Conservation (phyloP, 2,888 invertebrate genomes). For the Cylloceria caligata region DNA sequence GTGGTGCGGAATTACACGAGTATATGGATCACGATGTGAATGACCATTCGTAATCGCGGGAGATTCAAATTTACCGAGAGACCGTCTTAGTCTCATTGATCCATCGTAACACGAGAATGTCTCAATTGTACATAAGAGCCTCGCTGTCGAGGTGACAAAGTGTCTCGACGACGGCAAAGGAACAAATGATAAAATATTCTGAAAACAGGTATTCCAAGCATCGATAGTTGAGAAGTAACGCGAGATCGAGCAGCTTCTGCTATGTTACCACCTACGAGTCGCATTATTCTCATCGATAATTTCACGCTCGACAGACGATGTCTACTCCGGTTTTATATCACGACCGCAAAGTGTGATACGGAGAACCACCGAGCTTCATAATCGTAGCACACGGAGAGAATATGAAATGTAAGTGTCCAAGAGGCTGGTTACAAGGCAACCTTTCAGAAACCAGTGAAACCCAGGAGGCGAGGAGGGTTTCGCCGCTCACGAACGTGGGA, state of each 20-base stretch:
- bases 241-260: conserved; percentile 21
- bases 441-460: conserved; percentile 37
- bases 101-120: background rate
- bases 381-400: conserved; percentile 1
- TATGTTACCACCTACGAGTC: conserved; percentile 5
- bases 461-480: conserved; percentile 15
- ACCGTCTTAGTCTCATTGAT: conserved; percentile 1
- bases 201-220: conserved; percentile 1
- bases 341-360: conserved; percentile 56
- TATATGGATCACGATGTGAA: conserved; percentile 78
- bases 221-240: conserved; percentile 24
- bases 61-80: conserved; percentile 75
- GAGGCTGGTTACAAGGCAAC: conserved; percentile 22
- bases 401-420: conserved; percentile 40
- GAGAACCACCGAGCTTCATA: conserved; percentile 17
- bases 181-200: conserved; percentile 26
- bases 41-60: conserved; percentile 76
- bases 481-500: conserved; percentile 52
- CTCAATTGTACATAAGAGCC: conserved; percentile 1
- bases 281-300: conserved; percentile 40
- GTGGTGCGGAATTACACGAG: conserved; percentile 20
- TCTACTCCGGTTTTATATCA: conserved; percentile 22
- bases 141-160: conserved; percentile 5
- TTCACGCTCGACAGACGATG: conserved; percentile 37
- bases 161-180: background rate